These are phyloP conservation scores for Anolis carolinensis DNA, from an alignment of 2,113 vertebrate species.

Conservation along the genomic window DNA sequence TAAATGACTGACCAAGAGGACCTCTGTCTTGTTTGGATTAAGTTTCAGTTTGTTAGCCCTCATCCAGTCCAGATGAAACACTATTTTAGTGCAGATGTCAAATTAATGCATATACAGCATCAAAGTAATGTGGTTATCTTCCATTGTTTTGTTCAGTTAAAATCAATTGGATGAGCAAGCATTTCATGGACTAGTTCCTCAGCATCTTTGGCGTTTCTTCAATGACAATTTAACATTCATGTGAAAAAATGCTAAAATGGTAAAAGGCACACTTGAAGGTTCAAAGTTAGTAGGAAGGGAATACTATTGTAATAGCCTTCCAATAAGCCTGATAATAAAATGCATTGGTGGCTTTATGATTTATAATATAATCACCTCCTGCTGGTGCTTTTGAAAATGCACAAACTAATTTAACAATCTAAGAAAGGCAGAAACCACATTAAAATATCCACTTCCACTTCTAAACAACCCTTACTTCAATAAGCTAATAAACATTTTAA, in stretches of 20 bases:
- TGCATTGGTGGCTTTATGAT: neutral
- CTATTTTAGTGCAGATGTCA: neutral
- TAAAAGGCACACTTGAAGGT: conserved; percentile 11
- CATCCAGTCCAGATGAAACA: no score
- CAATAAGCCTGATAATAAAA: neutral
- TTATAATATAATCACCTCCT: neutral
- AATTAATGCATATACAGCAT: no score
- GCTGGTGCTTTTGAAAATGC: neutral
- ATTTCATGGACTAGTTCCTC: neutral
- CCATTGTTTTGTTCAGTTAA: neutral
- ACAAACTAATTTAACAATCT: neutral
- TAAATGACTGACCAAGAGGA: no score
- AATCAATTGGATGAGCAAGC: neutral
- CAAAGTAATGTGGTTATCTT: neutral
- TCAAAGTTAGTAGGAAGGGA: neutral
- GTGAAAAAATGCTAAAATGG: conserved; percentile 23
- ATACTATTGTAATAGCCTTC: neutral
- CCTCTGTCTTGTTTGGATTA: no score
- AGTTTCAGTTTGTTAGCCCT: no score
- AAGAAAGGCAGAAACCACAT: neutral
- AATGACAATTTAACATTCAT: conserved; percentile 30
- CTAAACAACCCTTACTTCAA: neutral
- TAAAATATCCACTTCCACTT: no score
- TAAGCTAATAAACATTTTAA: neutral
- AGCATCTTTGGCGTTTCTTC: conserved; percentile 26